phyloP scores from a whole-genome alignment of 2,888 invertebrate species.

The Lacanobia oleracea region DNA sequence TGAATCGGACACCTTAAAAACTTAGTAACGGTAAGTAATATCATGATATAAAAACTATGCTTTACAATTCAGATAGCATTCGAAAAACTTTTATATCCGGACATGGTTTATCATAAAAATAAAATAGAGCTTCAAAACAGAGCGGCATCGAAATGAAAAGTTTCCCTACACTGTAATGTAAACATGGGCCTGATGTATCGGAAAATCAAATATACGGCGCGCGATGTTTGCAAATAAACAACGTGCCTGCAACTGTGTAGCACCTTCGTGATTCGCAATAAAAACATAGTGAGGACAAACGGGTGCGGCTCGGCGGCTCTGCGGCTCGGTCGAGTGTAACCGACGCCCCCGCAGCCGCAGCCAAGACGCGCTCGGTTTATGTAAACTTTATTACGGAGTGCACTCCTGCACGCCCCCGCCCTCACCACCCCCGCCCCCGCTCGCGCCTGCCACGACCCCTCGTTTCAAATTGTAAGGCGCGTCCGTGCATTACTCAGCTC shows the following conservation, averaged over 20 bases:
- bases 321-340: slow-evolving; percentile 78
- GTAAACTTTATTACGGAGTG: slow-evolving; percentile 89
- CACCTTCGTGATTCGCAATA: slow-evolving; percentile 85
- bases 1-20: slow-evolving; percentile 21
- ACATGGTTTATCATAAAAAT: slow-evolving; percentile 33
- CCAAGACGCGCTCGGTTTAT: slow-evolving; percentile 85
- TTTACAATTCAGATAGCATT: slow-evolving; percentile 5
- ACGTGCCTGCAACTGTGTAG: slow-evolving; percentile 83
- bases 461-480: slow-evolving; percentile 84
- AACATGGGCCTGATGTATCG: slow-evolving; percentile 80
- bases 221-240: slow-evolving; percentile 85
- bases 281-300: slow-evolving; percentile 85
- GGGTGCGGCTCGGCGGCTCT: slow-evolving; percentile 68
- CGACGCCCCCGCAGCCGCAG: slow-evolving; percentile 77
- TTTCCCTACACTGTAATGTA: slow-evolving; percentile 78
- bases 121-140: slow-evolving; percentile 51
- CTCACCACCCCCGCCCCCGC: not conserved
- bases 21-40: slow-evolving; percentile 28
- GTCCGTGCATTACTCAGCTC: slow-evolving; percentile 87
- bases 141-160: slow-evolving; percentile 64
- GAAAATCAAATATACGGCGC: slow-evolving; percentile 80
- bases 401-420: slow-evolving; percentile 73
- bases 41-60: not conserved
- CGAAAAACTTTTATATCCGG: slow-evolving; percentile 14
- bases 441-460: slow-evolving; percentile 56